Conservation (phyloP, 2,797 vertebrate genomes). For the Myotis findleyi region DNA sequence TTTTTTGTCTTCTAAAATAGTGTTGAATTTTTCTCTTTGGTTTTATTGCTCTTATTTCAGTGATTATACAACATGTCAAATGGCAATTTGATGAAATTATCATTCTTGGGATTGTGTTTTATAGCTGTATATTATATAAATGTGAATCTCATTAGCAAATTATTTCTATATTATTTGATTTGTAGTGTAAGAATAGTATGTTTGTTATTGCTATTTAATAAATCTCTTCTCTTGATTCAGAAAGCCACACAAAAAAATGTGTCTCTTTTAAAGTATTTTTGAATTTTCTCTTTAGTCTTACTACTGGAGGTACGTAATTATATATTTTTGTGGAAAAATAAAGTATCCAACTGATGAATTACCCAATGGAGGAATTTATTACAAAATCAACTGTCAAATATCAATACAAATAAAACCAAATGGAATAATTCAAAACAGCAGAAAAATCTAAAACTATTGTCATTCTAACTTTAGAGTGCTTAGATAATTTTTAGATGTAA, state of each 20-base stretch:
- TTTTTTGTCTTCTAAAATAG: slow-evolving; percentile 56
- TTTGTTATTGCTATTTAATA: neutral
- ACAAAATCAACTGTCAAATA: neutral
- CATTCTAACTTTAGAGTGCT: neutral
- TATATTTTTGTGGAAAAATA: neutral
- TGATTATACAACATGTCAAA: slow-evolving; percentile 25
- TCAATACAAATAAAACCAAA: neutral
- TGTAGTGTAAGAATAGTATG: neutral
- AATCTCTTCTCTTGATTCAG: neutral
- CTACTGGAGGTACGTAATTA: neutral
- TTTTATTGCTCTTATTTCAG: slow-evolving; percentile 61
- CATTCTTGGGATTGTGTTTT: slow-evolving; percentile 27
- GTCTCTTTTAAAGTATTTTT: neutral
- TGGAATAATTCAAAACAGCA: neutral
- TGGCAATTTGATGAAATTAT: slow-evolving; percentile 48
- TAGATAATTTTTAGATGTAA: neutral
- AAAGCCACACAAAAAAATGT: neutral
- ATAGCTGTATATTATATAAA: slow-evolving; percentile 44
- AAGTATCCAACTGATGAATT: neutral
- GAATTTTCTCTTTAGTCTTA: slow-evolving; percentile 16
- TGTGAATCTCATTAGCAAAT: slow-evolving; percentile 4
- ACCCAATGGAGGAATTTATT: neutral
- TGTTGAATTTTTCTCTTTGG: slow-evolving; percentile 22
- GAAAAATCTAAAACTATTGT: neutral
- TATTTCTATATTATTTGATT: slow-evolving; percentile 11